phyloP scores from a whole-genome alignment of 2,797 vertebrate species.

The Cossypha polioptera region DNA sequence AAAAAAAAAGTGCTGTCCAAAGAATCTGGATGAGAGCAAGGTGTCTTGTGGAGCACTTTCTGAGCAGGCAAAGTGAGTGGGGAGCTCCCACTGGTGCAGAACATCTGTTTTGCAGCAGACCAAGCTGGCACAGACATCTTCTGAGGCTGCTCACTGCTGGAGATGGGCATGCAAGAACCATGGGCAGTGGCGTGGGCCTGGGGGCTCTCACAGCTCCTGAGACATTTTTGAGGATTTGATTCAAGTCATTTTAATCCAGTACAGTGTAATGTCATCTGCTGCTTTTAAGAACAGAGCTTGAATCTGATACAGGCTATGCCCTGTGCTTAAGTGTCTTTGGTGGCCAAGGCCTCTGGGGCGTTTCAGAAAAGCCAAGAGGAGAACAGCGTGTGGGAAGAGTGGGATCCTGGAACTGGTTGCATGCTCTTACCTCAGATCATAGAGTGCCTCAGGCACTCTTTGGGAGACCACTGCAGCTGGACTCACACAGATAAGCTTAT shows the following conservation, averaged over 20 bases:
- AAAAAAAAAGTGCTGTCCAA: background rate
- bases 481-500: background rate
- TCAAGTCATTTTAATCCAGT: background rate
- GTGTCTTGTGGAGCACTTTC: fast-evolving
- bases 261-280: background rate
- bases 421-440: background rate
- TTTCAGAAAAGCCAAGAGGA: background rate
- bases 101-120: background rate
- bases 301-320: background rate
- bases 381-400: background rate
- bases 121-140: background rate
- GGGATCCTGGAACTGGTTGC: background rate
- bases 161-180: background rate
- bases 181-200: fast-evolving
- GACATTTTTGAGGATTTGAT: background rate
- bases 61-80: background rate
- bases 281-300: background rate
- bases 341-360: background rate
- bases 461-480: background rate
- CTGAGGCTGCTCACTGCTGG: background rate
- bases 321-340: background rate
- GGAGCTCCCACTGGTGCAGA: background rate
- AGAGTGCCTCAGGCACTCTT: background rate
- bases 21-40: background rate
- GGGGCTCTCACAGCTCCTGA: background rate